Conservation (phyloP, 2,113 vertebrate species). For the Chloropsis cyanopogon region DNA sequence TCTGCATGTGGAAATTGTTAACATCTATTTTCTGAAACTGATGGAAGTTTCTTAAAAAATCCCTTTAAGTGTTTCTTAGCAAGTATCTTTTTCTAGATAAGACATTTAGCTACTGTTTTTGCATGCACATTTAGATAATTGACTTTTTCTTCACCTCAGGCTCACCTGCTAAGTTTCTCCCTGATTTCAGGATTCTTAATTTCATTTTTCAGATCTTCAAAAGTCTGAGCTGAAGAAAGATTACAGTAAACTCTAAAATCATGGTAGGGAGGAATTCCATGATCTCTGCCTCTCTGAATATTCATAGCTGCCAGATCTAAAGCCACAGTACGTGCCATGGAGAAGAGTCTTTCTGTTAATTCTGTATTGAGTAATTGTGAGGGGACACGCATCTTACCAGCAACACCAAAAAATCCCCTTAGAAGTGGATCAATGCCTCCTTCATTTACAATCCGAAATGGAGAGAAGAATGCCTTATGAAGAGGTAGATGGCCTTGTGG, state of each 20-base stretch:
- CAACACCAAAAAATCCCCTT: constrained; percentile 89
- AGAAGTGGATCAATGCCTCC: constrained; percentile 96
- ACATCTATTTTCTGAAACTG: neutral
- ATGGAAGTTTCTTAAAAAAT: neutral
- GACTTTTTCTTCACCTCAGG: constrained; percentile 27
- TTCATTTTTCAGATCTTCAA: constrained; percentile 93
- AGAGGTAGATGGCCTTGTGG: constrained; percentile 91
- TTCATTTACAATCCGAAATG: constrained; percentile 95
- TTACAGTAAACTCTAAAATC: constrained; percentile 97
- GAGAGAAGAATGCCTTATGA: constrained; percentile 97
- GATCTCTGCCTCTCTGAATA: constrained; percentile 94
- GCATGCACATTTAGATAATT: constrained; percentile 34
- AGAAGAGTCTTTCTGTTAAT: constrained; percentile 94
- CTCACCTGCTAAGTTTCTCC: constrained; percentile 90
- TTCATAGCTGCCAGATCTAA: constrained; percentile 97
- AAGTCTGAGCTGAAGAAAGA: constrained; percentile 86
- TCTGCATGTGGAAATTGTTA: neutral
- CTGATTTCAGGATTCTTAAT: constrained; percentile 88
- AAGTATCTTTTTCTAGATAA: neutral
- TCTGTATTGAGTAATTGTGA: constrained; percentile 93
- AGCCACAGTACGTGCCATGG: constrained; percentile 94
- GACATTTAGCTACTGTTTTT: neutral
- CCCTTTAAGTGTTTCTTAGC: neutral
- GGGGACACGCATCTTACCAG: constrained; percentile 93
- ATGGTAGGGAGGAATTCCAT: constrained; percentile 95